Evolutionary conservation across 2,113 vertebrate species (phyloP), one percentile per base, ranked within the genome.

Genomic region (Octodon degus): DNA sequence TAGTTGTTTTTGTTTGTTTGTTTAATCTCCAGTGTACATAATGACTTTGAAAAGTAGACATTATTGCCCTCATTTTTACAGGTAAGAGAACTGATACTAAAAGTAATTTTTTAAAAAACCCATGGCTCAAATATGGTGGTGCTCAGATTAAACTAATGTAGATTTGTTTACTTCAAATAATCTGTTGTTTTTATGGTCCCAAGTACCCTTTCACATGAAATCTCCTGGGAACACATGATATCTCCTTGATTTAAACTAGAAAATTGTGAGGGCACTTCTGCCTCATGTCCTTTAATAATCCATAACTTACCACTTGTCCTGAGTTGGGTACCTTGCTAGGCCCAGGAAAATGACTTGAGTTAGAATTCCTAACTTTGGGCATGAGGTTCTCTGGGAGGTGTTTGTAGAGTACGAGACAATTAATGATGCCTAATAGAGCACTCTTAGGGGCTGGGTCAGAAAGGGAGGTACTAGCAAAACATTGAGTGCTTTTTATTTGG

Each of bases 41-140:
- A 34, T 40, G 25, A 10, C 27, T 65, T 82, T 89, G 83, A 76
- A 95, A 81, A 89, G 40, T 70, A 40, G 25, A 70, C 7, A 53
- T 77, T 30, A n/a, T 67, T 53, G n/a, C 24, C 55, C 10, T 25
- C 53, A 79, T 74, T 96, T 83, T 93, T 83, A 92, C 19, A 85
- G 47, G 7, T 20, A 84, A 82, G 82, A 50, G 92, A 93, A 76
- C 50, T 22, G 63, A 22, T 30, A 34, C 32, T 79, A 27, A 43
- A 40, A 76, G 24, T 40, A 62, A 47, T 7, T 88, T 80, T n/a
- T 27, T 50, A 3, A 34, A 27, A 60, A 13, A n/a, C 27, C 34
- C 19, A 65, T 24, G 22, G 16, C n/a, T 68, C 24, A 50, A n/a
- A 1, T 25, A 8, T 50, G 63, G 53, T 27, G 19, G 13, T 17